Percentiles rank a stretch among this genome's conserved stretches.
These are phyloP conservation scores for Sericinus montela DNA, from an alignment of 2,888 invertebrate species.

Conservation along the genomic window DNA sequence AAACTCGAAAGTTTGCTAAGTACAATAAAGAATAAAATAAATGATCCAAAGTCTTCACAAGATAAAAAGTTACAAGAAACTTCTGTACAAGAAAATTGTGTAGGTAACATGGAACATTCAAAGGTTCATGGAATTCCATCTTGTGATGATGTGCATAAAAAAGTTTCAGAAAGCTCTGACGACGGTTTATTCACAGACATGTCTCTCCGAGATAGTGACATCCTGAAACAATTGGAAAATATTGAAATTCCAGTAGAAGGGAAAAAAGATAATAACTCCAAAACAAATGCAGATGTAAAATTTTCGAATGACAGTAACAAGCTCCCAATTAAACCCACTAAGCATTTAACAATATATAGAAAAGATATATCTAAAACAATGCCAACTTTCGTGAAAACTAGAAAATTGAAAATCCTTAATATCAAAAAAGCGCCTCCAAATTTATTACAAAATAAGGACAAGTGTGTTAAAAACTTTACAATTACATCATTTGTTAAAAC, in stretches of 20 bases:
- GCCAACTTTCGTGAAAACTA: background rate
- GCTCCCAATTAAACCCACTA: background rate
- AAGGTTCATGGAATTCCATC: background rate
- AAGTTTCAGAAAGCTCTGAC: conserved; percentile 29
- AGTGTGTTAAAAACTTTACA: background rate
- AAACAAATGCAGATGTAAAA: background rate
- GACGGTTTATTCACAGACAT: conserved; percentile 24
- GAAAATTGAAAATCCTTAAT: background rate
- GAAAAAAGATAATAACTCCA: conserved; percentile 1
- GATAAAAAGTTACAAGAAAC: conserved; percentile 5
- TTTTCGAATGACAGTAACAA: background rate
- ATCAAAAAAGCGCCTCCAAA: background rate
- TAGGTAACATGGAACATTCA: background rate
- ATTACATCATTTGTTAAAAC: background rate
- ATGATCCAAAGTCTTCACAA: conserved; percentile 5
- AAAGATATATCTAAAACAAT: background rate
- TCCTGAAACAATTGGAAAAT: conserved; percentile 23
- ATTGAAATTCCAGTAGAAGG: conserved; percentile 24
- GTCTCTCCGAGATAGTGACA: conserved; percentile 18
- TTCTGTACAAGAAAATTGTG: background rate
- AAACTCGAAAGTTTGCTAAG: conserved; percentile 49
- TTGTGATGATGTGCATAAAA: background rate
- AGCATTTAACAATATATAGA: background rate
- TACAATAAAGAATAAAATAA: conserved; percentile 40
- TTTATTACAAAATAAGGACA: background rate